Percentiles rank a stretch among this genome's conserved stretches.
Conservation (phyloP, 2,797 vertebrate genomes). For the Oceanodroma leucorhoa region DNA sequence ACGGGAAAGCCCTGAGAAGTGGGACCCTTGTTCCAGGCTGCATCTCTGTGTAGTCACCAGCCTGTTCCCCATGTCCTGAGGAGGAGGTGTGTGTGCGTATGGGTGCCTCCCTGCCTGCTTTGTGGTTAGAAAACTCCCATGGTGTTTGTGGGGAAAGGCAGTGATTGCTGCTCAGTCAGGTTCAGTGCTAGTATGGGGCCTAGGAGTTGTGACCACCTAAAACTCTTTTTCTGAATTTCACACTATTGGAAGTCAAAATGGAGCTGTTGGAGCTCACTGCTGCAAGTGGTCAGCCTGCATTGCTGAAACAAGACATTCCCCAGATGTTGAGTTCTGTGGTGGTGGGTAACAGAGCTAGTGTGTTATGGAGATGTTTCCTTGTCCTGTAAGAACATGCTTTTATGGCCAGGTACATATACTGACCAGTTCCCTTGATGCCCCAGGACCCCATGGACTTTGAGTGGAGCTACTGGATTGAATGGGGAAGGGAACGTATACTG, state of each 20-base stretch:
- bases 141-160: not conserved
- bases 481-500: conserved; percentile 82
- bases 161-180: rapidly evolving
- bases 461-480: conserved; percentile 95
- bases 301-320: not conserved
- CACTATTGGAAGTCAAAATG: not conserved
- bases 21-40: not conserved
- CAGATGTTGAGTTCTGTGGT: not conserved
- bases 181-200: not conserved
- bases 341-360: not conserved
- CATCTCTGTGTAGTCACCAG: not conserved
- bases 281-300: not conserved
- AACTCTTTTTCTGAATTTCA: not conserved
- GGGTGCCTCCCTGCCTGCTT: not conserved
- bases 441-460: conserved; percentile 94
- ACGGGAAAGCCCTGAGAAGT: not conserved
- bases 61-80: not conserved
- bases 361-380: not conserved
- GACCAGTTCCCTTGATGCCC: not conserved
- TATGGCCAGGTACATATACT: not conserved
- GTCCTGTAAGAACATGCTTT: not conserved
- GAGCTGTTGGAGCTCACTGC: not conserved
- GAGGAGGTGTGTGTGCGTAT: not conserved
- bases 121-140: not conserved
- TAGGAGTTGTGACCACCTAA: not conserved